Base-by-base conservation (phyloP, 2,888 invertebrate species). In the Temnothorax ravouxi region DNA sequence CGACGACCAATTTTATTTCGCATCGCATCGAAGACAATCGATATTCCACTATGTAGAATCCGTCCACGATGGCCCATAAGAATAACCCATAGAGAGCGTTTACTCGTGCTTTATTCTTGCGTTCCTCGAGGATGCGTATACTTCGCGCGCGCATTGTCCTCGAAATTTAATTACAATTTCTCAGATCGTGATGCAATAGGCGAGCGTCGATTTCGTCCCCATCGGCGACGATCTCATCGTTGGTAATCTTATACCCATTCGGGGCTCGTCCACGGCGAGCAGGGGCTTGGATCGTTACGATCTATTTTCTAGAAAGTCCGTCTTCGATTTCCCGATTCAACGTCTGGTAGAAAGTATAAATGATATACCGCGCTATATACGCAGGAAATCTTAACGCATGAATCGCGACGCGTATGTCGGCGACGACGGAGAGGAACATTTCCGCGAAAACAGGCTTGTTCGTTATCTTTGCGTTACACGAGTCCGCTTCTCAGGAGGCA, bases 81-180 rank as follows among this genome's bases (percentile, higher is more conserved):
- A 71, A 29, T 29, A 29, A 38, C 18, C 29, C 59, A 83, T 84
- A 83, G 89, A 89, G 88, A 89, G 83, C 87, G 86, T 83, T 88
- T 87, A 89, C 87, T 89, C 87, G 82, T 81, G 84, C 90, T 90
- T 90, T n/a, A n/a, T n/a, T 90, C 88, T 84, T 90, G 61, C 72
- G 74, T 76, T 79, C n/a, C 52, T 54, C 83, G 66, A 67, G 72
- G 86, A 88, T 89, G 62, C n/a, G 77, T 83, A 61, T 83, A 61
- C 86, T 85, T 85, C 72, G 72, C 54, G 84, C 41, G 75, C 83
- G 81, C 74, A 71, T 76, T 87, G 87, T 72, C 86, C 87, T 85
- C 87, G 85, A 89, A 89, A 89, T 87, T 88, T 83, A 85, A 86
- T 8, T 84, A 83, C 83, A 89, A 89, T 89, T 88, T 89, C 25